These are phyloP conservation scores for Melolontha melolontha DNA, from an alignment of 2,888 invertebrate genomes.

Conservation along the genomic window DNA sequence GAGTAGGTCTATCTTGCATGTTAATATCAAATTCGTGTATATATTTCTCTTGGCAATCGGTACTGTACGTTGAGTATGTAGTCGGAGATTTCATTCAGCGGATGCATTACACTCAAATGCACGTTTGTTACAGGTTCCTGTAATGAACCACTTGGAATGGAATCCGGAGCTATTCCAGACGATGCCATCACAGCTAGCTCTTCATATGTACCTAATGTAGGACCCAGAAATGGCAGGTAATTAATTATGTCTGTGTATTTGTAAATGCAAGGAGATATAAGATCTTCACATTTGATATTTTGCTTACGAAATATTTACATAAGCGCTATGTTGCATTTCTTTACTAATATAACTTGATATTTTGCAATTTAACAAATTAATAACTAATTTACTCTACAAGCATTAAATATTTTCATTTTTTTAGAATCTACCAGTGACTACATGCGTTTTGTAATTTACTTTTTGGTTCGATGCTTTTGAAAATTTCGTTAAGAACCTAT, in stretches of 20 bases:
- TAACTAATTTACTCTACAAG: not conserved
- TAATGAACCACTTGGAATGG: slow-evolving; percentile 77
- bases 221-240: slow-evolving; percentile 79
- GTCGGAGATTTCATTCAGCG: slow-evolving; percentile 32
- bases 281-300: not conserved
- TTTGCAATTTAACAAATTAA: not conserved
- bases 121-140: slow-evolving; percentile 68
- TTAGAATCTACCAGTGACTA: too few relatives aligned
- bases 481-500: too few relatives aligned
- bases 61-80: slow-evolving; percentile 17
- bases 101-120: slow-evolving; percentile 42
- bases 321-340: not conserved
- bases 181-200: slow-evolving; percentile 78
- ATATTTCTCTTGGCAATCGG: slow-evolving; percentile 21
- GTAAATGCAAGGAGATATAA: not conserved
- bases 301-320: too few relatives aligned
- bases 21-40: slow-evolving; percentile 35
- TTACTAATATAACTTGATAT: not conserved
- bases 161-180: slow-evolving; percentile 77
- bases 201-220: slow-evolving; percentile 77
- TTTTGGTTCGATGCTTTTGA: too few relatives aligned
- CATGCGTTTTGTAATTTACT: too few relatives aligned
- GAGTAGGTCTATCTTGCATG: slow-evolving; percentile 31
- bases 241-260: slow-evolving; percentile 45
- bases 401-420: too few relatives aligned